Conservation (phyloP, 2,888 invertebrate species). For the Melanostoma scalare region DNA sequence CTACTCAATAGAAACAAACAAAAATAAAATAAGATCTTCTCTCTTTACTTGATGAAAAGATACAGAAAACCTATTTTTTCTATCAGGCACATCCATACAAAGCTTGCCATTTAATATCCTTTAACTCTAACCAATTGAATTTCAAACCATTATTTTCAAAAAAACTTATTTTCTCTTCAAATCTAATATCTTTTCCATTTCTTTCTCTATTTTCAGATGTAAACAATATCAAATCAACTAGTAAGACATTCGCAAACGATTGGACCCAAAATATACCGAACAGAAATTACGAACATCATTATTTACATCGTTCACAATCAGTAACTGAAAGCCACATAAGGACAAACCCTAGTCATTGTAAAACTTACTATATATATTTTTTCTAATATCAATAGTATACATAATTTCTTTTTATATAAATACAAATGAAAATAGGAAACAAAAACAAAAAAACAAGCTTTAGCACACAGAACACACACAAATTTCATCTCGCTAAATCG, state of each 20-base stretch:
- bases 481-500: slow-evolving; percentile 10
- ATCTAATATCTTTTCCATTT: background rate
- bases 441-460: slow-evolving; percentile 30
- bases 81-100: background rate
- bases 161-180: background rate
- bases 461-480: slow-evolving; percentile 42
- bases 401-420: slow-evolving; percentile 38
- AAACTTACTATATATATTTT: slow-evolving; percentile 61
- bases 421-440: background rate
- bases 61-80: too few relatives aligned
- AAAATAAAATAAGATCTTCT: too few relatives aligned
- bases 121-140: too few relatives aligned
- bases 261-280: slow-evolving; percentile 54
- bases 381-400: slow-evolving; percentile 37
- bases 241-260: slow-evolving; percentile 43
- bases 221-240: slow-evolving; percentile 49
- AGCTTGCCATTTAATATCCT: too few relatives aligned
- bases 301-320: slow-evolving; percentile 55
- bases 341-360: slow-evolving; percentile 47
- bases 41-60: too few relatives aligned
- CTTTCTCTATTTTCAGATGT: slow-evolving; percentile 48
- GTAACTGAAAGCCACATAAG: slow-evolving; percentile 31
- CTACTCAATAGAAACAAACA: too few relatives aligned
- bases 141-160: too few relatives aligned
- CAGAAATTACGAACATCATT: slow-evolving; percentile 37